phyloP scores from a whole-genome alignment of 1,140 invertebrate genomes.

The Oedothorax gibbosus region DNA sequence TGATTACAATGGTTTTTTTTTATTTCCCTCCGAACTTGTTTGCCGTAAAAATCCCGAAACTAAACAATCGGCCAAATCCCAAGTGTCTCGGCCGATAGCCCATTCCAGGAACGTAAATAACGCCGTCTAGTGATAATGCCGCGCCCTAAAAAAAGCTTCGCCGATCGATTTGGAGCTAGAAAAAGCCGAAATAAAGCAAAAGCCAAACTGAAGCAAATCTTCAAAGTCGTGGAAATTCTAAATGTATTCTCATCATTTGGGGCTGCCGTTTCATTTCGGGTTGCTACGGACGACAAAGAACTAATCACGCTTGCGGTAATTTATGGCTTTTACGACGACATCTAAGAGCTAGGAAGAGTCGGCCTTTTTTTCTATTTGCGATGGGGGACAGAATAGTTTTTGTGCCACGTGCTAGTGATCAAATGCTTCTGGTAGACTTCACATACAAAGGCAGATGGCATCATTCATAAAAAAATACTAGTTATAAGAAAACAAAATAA shows the following conservation, averaged over 20 bases:
- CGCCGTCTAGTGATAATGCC: constrained; percentile 44
- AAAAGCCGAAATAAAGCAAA: constrained; percentile 38
- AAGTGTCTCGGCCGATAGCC: neutral
- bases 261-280: constrained; percentile 45
- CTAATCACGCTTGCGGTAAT: constrained; percentile 56
- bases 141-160: constrained; percentile 23
- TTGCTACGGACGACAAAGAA: constrained; percentile 51
- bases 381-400: constrained; percentile 30
- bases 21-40: no score
- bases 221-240: constrained; percentile 51
- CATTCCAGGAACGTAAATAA: constrained; percentile 46
- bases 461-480: no score
- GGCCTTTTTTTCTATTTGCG: constrained; percentile 32
- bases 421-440: neutral
- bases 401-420: constrained; percentile 38
- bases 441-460: no score
- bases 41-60: no score
- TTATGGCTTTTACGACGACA: constrained; percentile 57
- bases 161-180: constrained; percentile 9
- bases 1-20: no score
- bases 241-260: constrained; percentile 53
- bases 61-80: no score
- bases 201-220: constrained; percentile 44
- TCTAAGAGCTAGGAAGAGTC: constrained; percentile 4
- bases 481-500: no score